Percentiles rank a stretch among this genome's conserved stretches.
Evolutionary conservation across 35 echinoderm and acorn worm species (phyloP).

Genomic region (Anneissia japonica): DNA sequence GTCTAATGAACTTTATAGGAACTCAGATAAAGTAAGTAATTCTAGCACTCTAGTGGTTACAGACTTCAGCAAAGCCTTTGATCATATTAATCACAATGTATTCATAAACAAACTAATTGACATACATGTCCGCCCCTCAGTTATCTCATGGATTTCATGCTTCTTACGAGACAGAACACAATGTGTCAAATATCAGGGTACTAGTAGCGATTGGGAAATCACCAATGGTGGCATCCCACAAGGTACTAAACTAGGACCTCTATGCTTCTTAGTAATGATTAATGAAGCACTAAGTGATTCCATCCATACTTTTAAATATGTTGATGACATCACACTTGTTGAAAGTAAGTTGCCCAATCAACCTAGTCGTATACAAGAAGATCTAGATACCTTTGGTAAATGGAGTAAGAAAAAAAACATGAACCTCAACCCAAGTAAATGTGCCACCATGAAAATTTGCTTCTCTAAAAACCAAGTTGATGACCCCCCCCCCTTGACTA

Average conservation of each 20-base stretch:
- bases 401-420: too few species aligned
- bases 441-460: too few species aligned
- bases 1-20: too few species aligned
- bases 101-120: slow-evolving; percentile 29
- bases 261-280: not conserved
- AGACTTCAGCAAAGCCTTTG: slow-evolving; percentile 26
- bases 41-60: slow-evolving; percentile 22
- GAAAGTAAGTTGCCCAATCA: too few species aligned
- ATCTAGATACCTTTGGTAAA: too few species aligned
- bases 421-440: too few species aligned
- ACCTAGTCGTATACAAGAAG: too few species aligned
- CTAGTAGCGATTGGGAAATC: not conserved
- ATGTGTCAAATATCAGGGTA: slow-evolving; percentile 7
- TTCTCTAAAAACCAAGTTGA: too few species aligned
- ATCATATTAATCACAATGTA: slow-evolving; percentile 24
- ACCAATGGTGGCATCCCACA: slow-evolving; percentile 7
- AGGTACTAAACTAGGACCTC: slow-evolving; percentile 3
- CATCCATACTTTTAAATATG: slow-evolving; percentile 19
- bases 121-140: not conserved
- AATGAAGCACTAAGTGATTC: not conserved
- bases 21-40: not conserved
- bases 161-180: not conserved
- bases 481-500: too few species aligned
- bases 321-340: slow-evolving; percentile 43
- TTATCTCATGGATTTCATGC: slow-evolving; percentile 24